Evolutionary conservation across 2,797 vertebrate genomes (phyloP).

Genomic region (Periparus ater): DNA sequence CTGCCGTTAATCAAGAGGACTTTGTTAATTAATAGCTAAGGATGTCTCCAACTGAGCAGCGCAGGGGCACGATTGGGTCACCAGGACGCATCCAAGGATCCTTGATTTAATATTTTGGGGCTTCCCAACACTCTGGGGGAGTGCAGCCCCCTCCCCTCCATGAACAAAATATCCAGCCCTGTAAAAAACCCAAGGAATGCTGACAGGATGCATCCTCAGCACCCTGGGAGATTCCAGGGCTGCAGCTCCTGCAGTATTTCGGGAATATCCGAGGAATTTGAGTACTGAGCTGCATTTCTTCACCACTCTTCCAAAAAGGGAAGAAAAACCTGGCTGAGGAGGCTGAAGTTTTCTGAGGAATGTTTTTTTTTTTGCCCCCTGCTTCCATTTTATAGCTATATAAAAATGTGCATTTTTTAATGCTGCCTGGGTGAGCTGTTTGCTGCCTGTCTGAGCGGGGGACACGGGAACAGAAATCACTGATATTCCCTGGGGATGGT

Average conservation of each 20-base stretch:
- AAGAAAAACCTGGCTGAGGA: not conserved
- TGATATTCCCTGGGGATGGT: not conserved
- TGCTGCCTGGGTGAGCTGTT: not conserved
- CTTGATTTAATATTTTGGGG: not conserved
- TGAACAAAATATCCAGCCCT: rapidly evolving
- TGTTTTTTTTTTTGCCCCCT: not conserved
- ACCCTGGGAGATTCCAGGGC: rapidly evolving
- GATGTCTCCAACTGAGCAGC: not conserved
- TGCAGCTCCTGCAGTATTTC: not conserved
- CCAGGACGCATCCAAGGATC: rapidly evolving
- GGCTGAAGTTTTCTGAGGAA: not conserved
- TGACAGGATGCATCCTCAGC: not conserved
- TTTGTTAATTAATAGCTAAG: not conserved
- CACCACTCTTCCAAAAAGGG: not conserved
- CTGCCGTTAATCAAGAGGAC: not conserved
- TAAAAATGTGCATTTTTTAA: not conserved
- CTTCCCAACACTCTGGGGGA: not conserved
- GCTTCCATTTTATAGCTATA: not conserved
- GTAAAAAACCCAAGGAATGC: not conserved
- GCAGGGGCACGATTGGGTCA: not conserved
- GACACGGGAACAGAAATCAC: not conserved
- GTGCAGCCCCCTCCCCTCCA: not conserved
- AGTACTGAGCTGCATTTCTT: not conserved
- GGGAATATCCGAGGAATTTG: not conserved
- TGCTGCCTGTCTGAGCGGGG: rapidly evolving